Evolutionary conservation across 2,888 invertebrate genomes (phyloP).

Genomic region (Parascotia fuliginaria): DNA sequence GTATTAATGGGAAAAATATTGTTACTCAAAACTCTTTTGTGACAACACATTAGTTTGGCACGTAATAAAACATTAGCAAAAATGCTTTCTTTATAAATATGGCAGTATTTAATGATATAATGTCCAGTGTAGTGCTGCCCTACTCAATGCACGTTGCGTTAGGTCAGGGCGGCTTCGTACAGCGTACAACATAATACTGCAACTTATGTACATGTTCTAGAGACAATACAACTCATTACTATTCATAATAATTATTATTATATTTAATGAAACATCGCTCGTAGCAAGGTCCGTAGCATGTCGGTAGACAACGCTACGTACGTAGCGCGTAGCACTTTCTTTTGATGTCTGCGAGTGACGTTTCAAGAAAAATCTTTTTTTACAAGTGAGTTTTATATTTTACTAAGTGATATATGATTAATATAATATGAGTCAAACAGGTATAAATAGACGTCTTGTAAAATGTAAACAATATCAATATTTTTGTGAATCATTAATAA

Average conservation of each 20-base stretch:
- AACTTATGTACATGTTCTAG: slow-evolving; percentile 10
- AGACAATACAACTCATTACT: slow-evolving; percentile 7
- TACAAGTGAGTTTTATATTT: slow-evolving; percentile 8
- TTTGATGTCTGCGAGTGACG: slow-evolving; percentile 24
- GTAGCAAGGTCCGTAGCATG: slow-evolving; percentile 35
- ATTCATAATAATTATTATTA: slow-evolving; percentile 8
- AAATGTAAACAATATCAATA: slow-evolving; percentile 5
- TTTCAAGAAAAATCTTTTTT: slow-evolving; percentile 30
- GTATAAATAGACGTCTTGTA: slow-evolving; percentile 1
- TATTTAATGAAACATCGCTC: slow-evolving; percentile 7
- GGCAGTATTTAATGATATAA: background rate
- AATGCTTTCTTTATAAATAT: too few relatives aligned
- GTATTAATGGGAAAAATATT: background rate
- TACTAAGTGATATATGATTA: slow-evolving; percentile 20
- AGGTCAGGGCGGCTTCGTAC: slow-evolving; percentile 43
- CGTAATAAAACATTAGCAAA: background rate
- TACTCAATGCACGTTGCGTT: slow-evolving; percentile 43
- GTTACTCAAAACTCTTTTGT: background rate
- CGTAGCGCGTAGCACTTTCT: slow-evolving; percentile 49
- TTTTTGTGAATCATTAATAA: too few relatives aligned
- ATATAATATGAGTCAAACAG: slow-evolving; percentile 13
- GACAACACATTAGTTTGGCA: background rate
- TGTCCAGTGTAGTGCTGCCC: slow-evolving; percentile 7
- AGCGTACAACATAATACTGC: background rate
- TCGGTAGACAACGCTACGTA: slow-evolving; percentile 24